Conservation (phyloP, 2,113 vertebrate species). For the Percina caprodes region DNA sequence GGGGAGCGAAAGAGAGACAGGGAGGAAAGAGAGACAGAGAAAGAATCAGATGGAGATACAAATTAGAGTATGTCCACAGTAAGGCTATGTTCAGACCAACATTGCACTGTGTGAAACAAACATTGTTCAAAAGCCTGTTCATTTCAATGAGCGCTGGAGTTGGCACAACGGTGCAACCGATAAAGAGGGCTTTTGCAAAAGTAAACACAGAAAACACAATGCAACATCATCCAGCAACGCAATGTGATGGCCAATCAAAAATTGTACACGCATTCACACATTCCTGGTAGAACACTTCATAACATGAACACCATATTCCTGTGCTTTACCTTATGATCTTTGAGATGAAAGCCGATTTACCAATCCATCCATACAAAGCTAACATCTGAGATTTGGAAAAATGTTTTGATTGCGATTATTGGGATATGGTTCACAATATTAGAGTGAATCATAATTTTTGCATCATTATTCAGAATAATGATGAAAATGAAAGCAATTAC, state of each 20-base stretch:
- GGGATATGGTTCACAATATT: no score
- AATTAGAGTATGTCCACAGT: slow-evolving; percentile 27
- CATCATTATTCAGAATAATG: no score
- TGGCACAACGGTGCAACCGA: background rate
- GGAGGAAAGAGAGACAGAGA: slow-evolving; percentile 27
- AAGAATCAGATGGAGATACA: slow-evolving; percentile 34
- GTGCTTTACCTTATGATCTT: background rate
- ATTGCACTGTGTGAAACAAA: slow-evolving; percentile 8
- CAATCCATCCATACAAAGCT: background rate
- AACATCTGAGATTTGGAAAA: background rate
- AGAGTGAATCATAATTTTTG: no score
- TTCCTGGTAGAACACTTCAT: background rate
- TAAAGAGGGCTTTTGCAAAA: background rate
- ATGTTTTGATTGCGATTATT: no score
- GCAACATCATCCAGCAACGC: background rate
- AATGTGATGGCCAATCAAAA: background rate
- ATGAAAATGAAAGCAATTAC: no score
- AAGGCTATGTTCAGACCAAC: slow-evolving; percentile 26
- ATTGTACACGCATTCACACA: no score
- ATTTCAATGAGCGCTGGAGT: background rate
- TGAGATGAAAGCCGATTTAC: background rate
- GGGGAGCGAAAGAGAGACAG: slow-evolving; percentile 38
- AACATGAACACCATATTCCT: background rate
- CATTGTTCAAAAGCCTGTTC: background rate
- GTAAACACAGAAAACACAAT: background rate